Conservation (phyloP, 1,140 invertebrate species). For the Drosophila melanica region DNA sequence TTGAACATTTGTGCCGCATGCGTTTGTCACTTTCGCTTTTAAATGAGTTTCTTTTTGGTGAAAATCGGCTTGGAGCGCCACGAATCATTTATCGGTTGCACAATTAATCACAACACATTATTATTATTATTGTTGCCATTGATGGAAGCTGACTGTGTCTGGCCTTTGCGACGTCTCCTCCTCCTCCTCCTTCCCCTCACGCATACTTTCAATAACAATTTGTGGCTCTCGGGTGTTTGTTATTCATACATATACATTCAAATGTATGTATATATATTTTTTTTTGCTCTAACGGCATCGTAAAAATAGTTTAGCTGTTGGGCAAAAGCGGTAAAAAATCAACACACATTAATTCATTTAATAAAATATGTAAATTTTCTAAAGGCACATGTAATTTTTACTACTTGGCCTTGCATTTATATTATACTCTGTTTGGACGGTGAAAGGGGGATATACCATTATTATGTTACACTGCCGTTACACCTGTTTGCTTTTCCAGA, state of each 20-base stretch:
- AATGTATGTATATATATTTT: slow-evolving; percentile 6
- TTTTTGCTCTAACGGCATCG: slow-evolving; percentile 55
- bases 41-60: slow-evolving; percentile 34
- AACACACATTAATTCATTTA: slow-evolving; percentile 57
- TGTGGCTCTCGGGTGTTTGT: slow-evolving; percentile 48
- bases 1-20: slow-evolving; percentile 16
- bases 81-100: slow-evolving; percentile 49
- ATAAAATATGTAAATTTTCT: slow-evolving; percentile 66
- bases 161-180: slow-evolving; percentile 14
- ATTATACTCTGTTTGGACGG: not conserved
- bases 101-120: slow-evolving; percentile 68
- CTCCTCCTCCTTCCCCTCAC: not conserved
- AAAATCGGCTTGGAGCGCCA: slow-evolving; percentile 35
- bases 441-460: not conserved
- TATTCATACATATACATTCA: slow-evolving; percentile 4
- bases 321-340: slow-evolving; percentile 24
- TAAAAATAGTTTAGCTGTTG: slow-evolving; percentile 45
- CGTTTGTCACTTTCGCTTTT: slow-evolving; percentile 58
- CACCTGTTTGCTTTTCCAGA: too few relatives aligned
- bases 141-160: slow-evolving; percentile 18
- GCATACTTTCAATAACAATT: slow-evolving; percentile 35
- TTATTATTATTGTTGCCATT: slow-evolving; percentile 41
- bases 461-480: too few relatives aligned
- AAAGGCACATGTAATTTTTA: slow-evolving; percentile 36
- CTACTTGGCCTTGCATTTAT: slow-evolving; percentile 32